Percentiles rank a stretch among this genome's conserved stretches.
These are phyloP conservation scores for Paedocypris sp. DNA, from an alignment of 2,113 vertebrate genomes.

Conservation along the genomic window DNA sequence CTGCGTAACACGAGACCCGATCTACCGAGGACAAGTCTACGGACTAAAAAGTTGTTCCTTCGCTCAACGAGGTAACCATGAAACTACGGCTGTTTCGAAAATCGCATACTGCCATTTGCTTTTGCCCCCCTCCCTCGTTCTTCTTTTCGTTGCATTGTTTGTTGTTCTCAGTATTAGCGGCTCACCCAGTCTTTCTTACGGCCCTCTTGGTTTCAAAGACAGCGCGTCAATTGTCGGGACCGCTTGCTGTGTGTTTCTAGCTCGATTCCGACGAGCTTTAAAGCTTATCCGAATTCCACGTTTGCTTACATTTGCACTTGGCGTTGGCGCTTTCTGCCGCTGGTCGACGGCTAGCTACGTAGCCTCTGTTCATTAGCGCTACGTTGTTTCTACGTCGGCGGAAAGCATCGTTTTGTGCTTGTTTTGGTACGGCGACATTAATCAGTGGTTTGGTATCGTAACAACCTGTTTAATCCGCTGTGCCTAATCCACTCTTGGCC, in stretches of 20 bases:
- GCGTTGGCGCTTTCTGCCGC: no score
- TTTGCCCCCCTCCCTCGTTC: no score
- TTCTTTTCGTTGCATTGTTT: slow-evolving; percentile 44
- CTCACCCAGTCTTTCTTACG: slow-evolving; percentile 22
- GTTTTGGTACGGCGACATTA: slow-evolving; percentile 36
- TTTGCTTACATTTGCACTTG: no score
- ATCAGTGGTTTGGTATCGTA: slow-evolving; percentile 63
- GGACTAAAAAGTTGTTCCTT: slow-evolving; percentile 38
- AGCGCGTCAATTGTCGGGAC: slow-evolving; percentile 52
- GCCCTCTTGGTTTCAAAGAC: slow-evolving; percentile 46
- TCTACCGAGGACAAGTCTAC: slow-evolving; percentile 47
- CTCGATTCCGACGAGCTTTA: slow-evolving; percentile 38
- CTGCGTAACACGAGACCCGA: slow-evolving; percentile 53
- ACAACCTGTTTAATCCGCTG: slow-evolving; percentile 94
- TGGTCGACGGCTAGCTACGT: no score
- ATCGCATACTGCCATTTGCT: slow-evolving; percentile 44
- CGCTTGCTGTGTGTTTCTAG: slow-evolving; percentile 45
- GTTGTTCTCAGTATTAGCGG: no score
- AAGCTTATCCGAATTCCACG: slow-evolving; percentile 39
- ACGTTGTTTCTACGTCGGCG: slow-evolving; percentile 4
- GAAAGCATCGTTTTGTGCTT: slow-evolving; percentile 26
- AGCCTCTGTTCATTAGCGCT: neutral
- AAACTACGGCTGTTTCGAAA: slow-evolving; percentile 45
- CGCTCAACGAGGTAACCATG: slow-evolving; percentile 45
- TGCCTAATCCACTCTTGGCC: slow-evolving; percentile 90